Evolutionary conservation across 2,113 vertebrate genomes (phyloP).

Genomic region (Turdus rufiventris): DNA sequence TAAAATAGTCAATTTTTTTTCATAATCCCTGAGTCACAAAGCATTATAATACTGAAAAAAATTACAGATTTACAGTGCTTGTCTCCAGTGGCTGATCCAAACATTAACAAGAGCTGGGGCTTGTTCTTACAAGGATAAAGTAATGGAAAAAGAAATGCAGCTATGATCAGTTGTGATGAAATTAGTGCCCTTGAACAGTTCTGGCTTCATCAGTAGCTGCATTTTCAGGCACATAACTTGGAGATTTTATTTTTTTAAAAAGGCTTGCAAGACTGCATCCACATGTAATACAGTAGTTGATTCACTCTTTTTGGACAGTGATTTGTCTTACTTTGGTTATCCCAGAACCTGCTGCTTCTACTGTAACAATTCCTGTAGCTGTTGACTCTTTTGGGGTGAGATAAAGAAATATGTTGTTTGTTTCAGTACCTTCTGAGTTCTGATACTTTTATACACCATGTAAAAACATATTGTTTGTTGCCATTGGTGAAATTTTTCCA

Average conservation of each 20-base stretch:
- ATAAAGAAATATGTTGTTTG: neutral
- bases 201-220: neutral
- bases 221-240: neutral
- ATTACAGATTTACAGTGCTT: neutral
- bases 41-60: neutral
- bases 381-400: neutral
- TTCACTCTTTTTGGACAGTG: neutral
- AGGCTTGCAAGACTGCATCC: neutral
- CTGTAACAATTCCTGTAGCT: neutral
- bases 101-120: neutral
- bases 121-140: neutral
- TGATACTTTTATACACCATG: rapidly evolving
- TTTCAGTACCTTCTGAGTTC: neutral
- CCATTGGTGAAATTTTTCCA: neutral
- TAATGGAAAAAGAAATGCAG: neutral
- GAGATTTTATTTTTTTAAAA: neutral
- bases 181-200: neutral
- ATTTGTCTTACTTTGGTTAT: neutral
- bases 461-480: neutral
- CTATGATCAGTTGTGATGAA: neutral
- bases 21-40: neutral
- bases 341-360: neutral
- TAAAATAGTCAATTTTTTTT: neutral
- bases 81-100: neutral
- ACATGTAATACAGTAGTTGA: neutral